These are phyloP conservation scores for Calameuta pallipes DNA, from an alignment of 2,888 invertebrate genomes.

Conservation along the genomic window DNA sequence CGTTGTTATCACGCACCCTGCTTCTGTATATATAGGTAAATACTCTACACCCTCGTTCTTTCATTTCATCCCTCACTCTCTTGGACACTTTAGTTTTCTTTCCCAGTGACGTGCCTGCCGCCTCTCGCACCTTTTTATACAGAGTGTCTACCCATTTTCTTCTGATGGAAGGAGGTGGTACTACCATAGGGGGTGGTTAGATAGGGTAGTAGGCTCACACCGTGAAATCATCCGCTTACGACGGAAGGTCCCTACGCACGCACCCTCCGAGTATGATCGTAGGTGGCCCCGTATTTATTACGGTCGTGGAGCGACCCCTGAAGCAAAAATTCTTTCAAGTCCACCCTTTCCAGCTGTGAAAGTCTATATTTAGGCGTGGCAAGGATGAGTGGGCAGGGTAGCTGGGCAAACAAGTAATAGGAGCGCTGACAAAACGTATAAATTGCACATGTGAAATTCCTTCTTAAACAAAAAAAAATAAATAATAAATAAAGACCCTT, in stretches of 20 bases:
- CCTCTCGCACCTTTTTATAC: background rate
- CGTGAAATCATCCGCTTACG: background rate
- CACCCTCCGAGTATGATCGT: background rate
- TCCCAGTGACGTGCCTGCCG: background rate
- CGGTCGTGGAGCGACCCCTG: background rate
- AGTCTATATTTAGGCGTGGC: background rate
- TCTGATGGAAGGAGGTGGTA: background rate
- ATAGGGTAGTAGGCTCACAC: background rate
- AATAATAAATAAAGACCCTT: no score
- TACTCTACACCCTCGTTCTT: background rate
- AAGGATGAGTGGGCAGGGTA: background rate
- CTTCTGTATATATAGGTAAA: background rate
- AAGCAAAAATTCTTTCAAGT: background rate
- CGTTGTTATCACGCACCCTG: background rate
- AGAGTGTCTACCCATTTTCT: background rate
- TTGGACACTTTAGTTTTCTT: background rate
- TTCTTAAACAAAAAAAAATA: background rate
- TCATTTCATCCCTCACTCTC: background rate
- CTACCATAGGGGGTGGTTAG: background rate
- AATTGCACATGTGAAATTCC: background rate
- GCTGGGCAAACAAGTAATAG: background rate
- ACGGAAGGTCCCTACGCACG: background rate
- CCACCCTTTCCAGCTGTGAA: background rate
- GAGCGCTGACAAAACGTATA: background rate
- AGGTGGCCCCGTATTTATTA: background rate